These are phyloP conservation scores for Diaphora mendica DNA, from an alignment of 2,888 invertebrate species.

Conservation along the genomic window DNA sequence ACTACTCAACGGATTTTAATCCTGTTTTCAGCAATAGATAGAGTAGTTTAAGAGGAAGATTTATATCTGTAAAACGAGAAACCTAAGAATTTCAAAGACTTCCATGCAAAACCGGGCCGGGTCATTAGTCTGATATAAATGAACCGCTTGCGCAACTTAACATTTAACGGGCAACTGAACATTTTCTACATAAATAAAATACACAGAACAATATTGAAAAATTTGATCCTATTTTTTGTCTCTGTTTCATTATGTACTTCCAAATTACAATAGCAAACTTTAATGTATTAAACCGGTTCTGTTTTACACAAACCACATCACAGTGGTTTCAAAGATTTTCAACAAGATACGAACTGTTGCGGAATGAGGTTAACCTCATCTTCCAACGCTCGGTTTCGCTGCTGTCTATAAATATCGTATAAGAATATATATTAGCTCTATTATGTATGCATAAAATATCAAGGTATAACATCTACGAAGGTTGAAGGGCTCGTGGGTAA, in stretches of 20 bases:
- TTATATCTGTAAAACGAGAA: too few relatives aligned
- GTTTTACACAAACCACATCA: background rate
- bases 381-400: background rate
- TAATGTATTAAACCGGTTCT: constrained; percentile 13
- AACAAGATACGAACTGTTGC: constrained; percentile 3
- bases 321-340: constrained; percentile 8
- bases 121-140: too few relatives aligned
- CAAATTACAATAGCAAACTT: background rate
- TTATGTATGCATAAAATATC: background rate
- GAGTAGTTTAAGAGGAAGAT: too few relatives aligned
- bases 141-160: too few relatives aligned
- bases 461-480: background rate
- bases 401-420: background rate
- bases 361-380: constrained; percentile 10
- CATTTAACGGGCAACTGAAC: too few relatives aligned
- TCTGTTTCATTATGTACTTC: background rate
- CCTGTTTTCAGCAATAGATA: too few relatives aligned
- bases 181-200: too few relatives aligned
- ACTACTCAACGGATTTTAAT: too few relatives aligned
- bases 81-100: too few relatives aligned
- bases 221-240: background rate
- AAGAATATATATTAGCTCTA: background rate
- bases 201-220: too few relatives aligned
- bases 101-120: too few relatives aligned
- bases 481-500: too few relatives aligned